Conservation (phyloP, 2,888 invertebrate genomes). For the Dusona sp. region DNA sequence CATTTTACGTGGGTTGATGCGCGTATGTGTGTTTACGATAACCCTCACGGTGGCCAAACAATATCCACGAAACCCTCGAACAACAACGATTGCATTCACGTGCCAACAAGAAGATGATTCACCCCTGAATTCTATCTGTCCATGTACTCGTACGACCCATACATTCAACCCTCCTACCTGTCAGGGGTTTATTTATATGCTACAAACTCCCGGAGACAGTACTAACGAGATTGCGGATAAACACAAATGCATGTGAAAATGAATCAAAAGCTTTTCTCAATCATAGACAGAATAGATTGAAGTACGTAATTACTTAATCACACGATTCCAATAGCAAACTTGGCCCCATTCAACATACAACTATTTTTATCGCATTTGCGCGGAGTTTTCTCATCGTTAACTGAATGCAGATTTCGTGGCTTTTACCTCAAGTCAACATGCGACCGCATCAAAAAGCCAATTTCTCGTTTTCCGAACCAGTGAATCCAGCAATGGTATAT, state of each 20-base stretch:
- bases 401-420: neutral
- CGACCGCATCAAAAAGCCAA: constrained; percentile 28
- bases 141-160: neutral
- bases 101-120: constrained; percentile 37
- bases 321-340: neutral
- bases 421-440: constrained; percentile 3
- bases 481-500: constrained; percentile 1
- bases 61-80: constrained; percentile 44
- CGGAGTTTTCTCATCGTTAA: neutral
- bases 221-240: constrained; percentile 8
- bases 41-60: constrained; percentile 7
- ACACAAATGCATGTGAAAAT: constrained; percentile 5
- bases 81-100: constrained; percentile 36
- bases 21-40: constrained; percentile 14
- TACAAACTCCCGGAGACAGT: constrained; percentile 7
- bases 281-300: neutral
- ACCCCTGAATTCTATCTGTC: constrained; percentile 32
- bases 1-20: constrained; percentile 7
- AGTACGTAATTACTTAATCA: neutral
- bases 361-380: neutral
- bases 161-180: constrained; percentile 6
- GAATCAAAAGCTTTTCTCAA: neutral
- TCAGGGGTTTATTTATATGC: constrained; percentile 35
- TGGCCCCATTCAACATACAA: neutral
- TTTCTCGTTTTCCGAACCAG: constrained; percentile 21